Evolutionary conservation across 2,797 vertebrate species (phyloP), one percentile per base, ranked within the genome.

Genomic region (Pseudochaenichthys georgianus): DNA sequence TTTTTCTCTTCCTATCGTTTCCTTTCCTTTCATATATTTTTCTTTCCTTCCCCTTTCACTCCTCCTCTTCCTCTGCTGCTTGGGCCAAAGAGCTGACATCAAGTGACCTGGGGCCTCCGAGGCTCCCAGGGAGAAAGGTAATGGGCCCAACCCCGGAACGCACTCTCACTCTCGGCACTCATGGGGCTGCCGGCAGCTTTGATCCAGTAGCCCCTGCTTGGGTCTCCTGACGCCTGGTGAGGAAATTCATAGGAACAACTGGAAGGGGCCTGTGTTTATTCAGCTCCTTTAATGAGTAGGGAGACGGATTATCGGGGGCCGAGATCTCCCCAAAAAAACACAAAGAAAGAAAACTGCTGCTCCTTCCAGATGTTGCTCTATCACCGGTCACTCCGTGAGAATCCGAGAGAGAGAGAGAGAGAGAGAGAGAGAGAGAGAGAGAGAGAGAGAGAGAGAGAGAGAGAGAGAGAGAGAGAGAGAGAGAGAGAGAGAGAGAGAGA

Each of bases 201-300:
- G 95, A 95, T 95, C 94, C 93, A 47, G 90, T 89, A 93, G 91
- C 94, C 94, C 86, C 87, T 63, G 75, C 87, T 91, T 58, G 65
- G 92, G 93, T 95, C 94, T 95, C 94, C 91, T 93, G 94, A 95
- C 90, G 91, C 92, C 93, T 87, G 86, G 86, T 85, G 87, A 95
- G 94, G 95, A 95, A 96, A 95, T 96, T 95, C 90, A 93, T 90
- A 95, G 93, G 93, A 95, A 96, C 94, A 95, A 95, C 95, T 95
- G 94, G 93, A 95, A 95, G 93, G 94, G 94, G 94, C 92, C 94
- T 89, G 91, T 95, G 94, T 95, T 96, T 95, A 95, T 95, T 95
- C 94, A 95, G 93, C 94, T 91, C 90, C 91, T 93, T 95, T 95
- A 95, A 95, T 95, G 95, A 96, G 93, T 89, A 95, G 89, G 92